Evolutionary conservation across 2,113 vertebrate genomes (phyloP).

Genomic region (Thomomys bottae): DNA sequence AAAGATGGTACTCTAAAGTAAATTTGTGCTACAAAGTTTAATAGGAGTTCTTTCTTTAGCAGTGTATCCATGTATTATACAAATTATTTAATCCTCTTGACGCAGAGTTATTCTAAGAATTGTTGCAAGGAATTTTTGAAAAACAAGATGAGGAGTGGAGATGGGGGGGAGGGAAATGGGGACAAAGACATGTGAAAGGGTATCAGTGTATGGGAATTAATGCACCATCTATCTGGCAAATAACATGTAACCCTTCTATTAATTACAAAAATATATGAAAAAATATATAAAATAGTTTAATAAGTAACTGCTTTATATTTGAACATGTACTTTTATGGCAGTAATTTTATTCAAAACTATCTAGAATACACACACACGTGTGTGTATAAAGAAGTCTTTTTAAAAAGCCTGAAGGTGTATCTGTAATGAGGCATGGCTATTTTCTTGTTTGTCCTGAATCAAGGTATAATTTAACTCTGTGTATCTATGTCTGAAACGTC

Average conservation of each 20-base stretch:
- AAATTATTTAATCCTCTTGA: background rate
- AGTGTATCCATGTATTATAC: background rate
- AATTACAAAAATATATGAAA: too few relatives aligned
- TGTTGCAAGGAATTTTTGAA: constrained; percentile 1
- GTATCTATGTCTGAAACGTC: background rate
- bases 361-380: constrained; percentile 13
- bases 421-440: background rate
- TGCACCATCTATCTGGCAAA: too few relatives aligned
- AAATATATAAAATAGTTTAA: background rate
- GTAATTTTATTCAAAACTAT: constrained; percentile 4
- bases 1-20: background rate
- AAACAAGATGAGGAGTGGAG: too few relatives aligned
- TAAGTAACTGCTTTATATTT: background rate
- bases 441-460: background rate
- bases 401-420: background rate
- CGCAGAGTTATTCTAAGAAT: background rate
- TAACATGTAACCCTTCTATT: too few relatives aligned
- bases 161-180: too few relatives aligned
- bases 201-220: too few relatives aligned
- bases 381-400: background rate
- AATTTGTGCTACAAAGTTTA: background rate
- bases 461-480: too few relatives aligned
- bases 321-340: background rate
- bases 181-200: too few relatives aligned
- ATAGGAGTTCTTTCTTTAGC: background rate